Evolutionary conservation across 2,888 invertebrate species (phyloP).

Genomic region (Conistra vaccinii): DNA sequence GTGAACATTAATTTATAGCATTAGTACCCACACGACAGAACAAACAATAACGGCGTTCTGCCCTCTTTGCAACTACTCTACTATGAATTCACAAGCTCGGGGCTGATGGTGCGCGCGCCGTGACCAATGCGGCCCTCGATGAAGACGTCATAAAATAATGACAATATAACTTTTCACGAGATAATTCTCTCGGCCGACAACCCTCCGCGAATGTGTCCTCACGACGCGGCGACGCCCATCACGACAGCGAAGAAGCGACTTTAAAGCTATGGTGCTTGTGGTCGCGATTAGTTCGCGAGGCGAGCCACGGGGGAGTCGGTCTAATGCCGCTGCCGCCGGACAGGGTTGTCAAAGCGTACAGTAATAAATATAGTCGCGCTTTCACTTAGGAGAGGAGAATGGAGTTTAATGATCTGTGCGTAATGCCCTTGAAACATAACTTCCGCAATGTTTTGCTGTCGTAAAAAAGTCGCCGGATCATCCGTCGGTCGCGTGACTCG

Average conservation of each 20-base stretch:
- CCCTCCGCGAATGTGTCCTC: conserved; percentile 71
- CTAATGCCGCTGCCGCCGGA: conserved; percentile 64
- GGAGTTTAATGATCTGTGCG: conserved; percentile 88
- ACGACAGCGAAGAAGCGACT: conserved; percentile 38
- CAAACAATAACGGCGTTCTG: conserved; percentile 70
- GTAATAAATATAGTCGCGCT: conserved; percentile 85
- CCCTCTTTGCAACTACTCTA: conserved; percentile 73
- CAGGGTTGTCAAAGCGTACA: conserved; percentile 85
- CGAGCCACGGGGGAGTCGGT: conserved; percentile 61
- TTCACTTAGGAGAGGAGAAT: conserved; percentile 80
- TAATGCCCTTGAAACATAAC: conserved; percentile 85
- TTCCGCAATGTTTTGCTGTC: conserved; percentile 87
- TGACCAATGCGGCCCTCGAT: conserved; percentile 73
- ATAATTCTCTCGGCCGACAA: conserved; percentile 76
- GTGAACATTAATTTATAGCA: conserved; percentile 20
- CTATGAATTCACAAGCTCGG: conserved; percentile 76
- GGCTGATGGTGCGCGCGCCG: conserved; percentile 71
- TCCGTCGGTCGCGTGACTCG: conserved; percentile 71
- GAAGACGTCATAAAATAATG: conserved; percentile 89
- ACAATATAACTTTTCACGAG: conserved; percentile 79
- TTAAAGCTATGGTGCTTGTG: conserved; percentile 4
- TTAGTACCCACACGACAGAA: conserved; percentile 59
- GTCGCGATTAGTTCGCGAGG: conserved; percentile 24
- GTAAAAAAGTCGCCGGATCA: conserved; percentile 82
- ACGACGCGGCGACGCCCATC: conserved; percentile 13